These are phyloP conservation scores for Diadegma fenestrale DNA, from an alignment of 2,888 invertebrate genomes.

Conservation along the genomic window DNA sequence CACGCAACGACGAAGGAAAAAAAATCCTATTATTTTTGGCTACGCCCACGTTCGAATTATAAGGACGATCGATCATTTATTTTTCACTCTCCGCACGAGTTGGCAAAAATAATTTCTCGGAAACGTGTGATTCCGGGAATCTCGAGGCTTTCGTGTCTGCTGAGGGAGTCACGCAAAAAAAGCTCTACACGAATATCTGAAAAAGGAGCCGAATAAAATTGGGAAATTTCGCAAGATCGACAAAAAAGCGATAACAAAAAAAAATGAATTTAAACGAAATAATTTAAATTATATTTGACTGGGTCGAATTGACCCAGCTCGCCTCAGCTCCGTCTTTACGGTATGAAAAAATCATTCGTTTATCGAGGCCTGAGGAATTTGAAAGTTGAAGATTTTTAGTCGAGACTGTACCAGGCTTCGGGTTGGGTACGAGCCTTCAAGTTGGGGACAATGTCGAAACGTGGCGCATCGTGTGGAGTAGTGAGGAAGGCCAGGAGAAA, in stretches of 20 bases:
- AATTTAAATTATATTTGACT: too few species aligned
- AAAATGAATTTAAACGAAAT: neutral
- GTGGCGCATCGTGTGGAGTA: conserved; percentile 34
- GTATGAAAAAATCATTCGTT: neutral
- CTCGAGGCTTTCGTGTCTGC: conserved; percentile 50
- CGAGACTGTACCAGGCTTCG: conserved; percentile 4
- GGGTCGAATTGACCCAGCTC: too few species aligned
- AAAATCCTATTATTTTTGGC: conserved; percentile 49
- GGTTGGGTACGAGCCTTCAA: conserved; percentile 5
- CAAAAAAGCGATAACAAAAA: neutral
- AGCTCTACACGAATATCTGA: conserved; percentile 5
- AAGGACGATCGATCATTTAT: conserved; percentile 60
- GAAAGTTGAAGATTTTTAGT: neutral
- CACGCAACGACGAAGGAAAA: conserved; percentile 5
- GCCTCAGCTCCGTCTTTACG: too few species aligned
- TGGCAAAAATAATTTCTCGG: conserved; percentile 47
- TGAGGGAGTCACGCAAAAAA: conserved; percentile 27
- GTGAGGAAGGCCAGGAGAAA: conserved; percentile 60
- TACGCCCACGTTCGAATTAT: conserved; percentile 56
- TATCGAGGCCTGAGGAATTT: neutral
- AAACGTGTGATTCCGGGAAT: conserved; percentile 43
- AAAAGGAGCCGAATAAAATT: neutral
- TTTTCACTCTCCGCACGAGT: conserved; percentile 21
- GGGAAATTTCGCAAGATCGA: neutral
- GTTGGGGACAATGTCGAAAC: conserved; percentile 30